Evolutionary conservation across 2,113 vertebrate genomes (phyloP).

Genomic region (Emydocephalus ijimae): DNA sequence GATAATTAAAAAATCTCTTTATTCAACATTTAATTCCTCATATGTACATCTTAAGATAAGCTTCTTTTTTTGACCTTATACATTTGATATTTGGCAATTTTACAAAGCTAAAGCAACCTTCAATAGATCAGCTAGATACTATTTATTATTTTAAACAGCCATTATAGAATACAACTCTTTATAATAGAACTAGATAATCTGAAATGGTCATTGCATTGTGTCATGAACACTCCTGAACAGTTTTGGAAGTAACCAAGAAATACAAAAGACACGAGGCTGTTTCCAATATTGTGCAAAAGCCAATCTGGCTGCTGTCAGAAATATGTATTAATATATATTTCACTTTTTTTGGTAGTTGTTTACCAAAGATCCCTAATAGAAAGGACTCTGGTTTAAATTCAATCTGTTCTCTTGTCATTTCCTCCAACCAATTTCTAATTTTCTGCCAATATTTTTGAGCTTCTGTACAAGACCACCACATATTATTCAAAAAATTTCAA

Average conservation of each 20-base stretch:
- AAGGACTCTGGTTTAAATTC: no score
- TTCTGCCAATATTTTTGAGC: no score
- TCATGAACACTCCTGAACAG: background rate
- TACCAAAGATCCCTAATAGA: no score
- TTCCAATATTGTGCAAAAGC: no score
- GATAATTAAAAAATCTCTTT: background rate
- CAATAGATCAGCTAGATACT: conserved; percentile 25
- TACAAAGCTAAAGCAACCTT: background rate
- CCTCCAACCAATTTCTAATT: no score
- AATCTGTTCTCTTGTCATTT: no score
- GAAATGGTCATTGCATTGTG: conserved; percentile 26
- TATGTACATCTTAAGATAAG: conserved; percentile 46
- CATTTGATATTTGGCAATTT: conserved; percentile 21
- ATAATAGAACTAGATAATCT: conserved; percentile 36
- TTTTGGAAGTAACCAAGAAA: background rate
- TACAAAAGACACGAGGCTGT: no score
- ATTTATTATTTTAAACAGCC: background rate
- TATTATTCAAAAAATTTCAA: no score
- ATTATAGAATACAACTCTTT: conserved; percentile 38
- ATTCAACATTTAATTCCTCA: conserved; percentile 44
- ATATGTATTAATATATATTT: no score
- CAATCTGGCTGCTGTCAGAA: no score
- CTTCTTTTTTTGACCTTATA: conserved; percentile 38
- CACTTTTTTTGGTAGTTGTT: no score
- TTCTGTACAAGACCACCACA: no score